These are phyloP conservation scores for Solenodon paradoxus DNA, from an alignment of 2,113 vertebrate genomes.

Conservation along the genomic window DNA sequence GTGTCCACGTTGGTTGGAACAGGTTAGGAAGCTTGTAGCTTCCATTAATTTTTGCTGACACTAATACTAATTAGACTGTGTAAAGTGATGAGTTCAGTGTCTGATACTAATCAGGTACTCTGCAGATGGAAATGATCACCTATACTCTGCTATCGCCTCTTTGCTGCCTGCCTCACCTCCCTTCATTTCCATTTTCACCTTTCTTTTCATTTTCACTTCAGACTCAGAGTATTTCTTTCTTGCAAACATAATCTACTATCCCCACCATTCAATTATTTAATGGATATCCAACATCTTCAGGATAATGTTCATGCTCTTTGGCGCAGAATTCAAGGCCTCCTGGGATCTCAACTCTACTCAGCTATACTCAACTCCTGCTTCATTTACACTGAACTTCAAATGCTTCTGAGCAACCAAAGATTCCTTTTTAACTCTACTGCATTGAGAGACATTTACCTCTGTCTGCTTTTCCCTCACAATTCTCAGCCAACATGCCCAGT, in stretches of 20 bases:
- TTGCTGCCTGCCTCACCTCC: background rate
- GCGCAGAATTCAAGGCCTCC: background rate
- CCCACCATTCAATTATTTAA: background rate
- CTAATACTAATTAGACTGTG: background rate
- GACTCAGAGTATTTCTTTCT: background rate
- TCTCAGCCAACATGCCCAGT: background rate
- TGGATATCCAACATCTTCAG: background rate
- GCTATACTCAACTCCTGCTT: background rate
- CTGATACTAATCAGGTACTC: background rate
- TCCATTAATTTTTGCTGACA: background rate
- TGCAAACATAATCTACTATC: background rate
- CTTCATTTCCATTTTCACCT: background rate
- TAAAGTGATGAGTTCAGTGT: background rate
- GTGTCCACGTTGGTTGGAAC: background rate
- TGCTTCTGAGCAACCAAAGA: background rate
- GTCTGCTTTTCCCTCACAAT: background rate
- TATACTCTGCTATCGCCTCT: background rate
- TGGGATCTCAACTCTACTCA: background rate
- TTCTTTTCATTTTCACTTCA: background rate
- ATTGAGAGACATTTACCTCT: background rate
- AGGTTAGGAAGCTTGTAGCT: background rate
- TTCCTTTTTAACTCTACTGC: background rate
- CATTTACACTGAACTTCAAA: rapidly evolving
- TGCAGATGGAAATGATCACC: background rate
- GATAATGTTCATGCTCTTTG: background rate